A percentile compares a stretch with the other conserved stretches of the same genome.
phyloP scores from a whole-genome alignment of 2,797 vertebrate species.

The Mallotus villosus region DNA sequence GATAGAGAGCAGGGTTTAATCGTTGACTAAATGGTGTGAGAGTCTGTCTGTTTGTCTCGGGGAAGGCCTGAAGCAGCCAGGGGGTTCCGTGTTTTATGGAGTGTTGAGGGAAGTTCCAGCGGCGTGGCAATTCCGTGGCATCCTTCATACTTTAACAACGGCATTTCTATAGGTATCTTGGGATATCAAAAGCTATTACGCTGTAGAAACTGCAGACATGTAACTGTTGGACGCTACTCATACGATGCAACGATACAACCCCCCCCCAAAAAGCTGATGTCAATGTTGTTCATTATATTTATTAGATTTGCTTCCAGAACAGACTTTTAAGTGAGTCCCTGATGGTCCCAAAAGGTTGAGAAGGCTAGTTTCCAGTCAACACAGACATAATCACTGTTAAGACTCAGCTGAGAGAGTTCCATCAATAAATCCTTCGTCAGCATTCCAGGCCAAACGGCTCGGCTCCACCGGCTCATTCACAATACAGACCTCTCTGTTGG shows the following conservation, averaged over 20 bases:
- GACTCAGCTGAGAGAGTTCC: slow-evolving; percentile 7
- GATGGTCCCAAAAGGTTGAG: slow-evolving; percentile 10
- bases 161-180: not conserved
- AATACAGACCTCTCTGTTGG: not conserved
- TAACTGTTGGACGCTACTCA: not conserved
- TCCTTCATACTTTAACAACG: slow-evolving; percentile 2
- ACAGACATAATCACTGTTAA: slow-evolving; percentile 8
- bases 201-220: not conserved
- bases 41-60: not conserved
- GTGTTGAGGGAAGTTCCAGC: slow-evolving; percentile 5
- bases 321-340: not conserved
- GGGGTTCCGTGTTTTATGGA: not conserved
- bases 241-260: not conserved
- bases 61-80: too few species aligned
- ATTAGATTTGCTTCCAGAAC: slow-evolving; percentile 4
- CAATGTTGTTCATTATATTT: not conserved
- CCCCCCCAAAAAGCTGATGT: not conserved
- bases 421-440: slow-evolving; percentile 21
- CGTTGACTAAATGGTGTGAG: slow-evolving; percentile 2
- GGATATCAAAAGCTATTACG: slow-evolving; percentile 4
- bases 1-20: not conserved
- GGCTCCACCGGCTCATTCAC: slow-evolving; percentile 12
- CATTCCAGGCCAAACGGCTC: slow-evolving; percentile 4
- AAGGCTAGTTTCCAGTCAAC: slow-evolving; percentile 1
- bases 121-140: not conserved